These are phyloP conservation scores for Imbricaverruca yamaguchii DNA, from an alignment of 2,888 invertebrate genomes.

Conservation along the genomic window DNA sequence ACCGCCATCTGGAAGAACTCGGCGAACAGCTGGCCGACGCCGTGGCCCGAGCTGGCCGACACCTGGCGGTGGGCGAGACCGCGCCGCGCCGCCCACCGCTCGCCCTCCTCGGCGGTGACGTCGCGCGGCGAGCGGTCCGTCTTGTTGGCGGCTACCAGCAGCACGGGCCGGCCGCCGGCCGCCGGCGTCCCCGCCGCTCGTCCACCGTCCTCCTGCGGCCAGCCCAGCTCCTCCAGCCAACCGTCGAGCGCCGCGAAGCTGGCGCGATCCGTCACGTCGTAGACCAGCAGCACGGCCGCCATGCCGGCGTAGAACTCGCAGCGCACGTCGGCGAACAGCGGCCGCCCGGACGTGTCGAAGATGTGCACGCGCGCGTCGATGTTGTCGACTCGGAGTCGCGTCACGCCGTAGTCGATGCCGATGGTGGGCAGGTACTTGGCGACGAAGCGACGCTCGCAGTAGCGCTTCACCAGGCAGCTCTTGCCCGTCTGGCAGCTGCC, in stretches of 20 bases:
- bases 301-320: slow-evolving; percentile 38
- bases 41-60: neutral
- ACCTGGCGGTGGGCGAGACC: neutral
- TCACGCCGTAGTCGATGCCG: slow-evolving; percentile 47
- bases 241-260: slow-evolving; percentile 43
- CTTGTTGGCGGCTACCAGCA: slow-evolving; percentile 26
- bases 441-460: slow-evolving; percentile 46
- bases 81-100: neutral
- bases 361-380: slow-evolving; percentile 34
- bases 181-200: neutral
- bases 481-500: slow-evolving; percentile 19
- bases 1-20: slow-evolving; percentile 16
- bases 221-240: slow-evolving; percentile 42
- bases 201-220: neutral
- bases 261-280: slow-evolving; percentile 41
- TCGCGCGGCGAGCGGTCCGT: slow-evolving; percentile 5
- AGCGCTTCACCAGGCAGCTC: slow-evolving; percentile 37
- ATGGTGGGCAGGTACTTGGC: slow-evolving; percentile 45
- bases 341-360: slow-evolving; percentile 35
- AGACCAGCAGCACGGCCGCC: slow-evolving; percentile 44
- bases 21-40: neutral
- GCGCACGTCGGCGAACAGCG: slow-evolving; percentile 34
- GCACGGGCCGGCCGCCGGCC: neutral
- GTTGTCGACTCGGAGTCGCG: slow-evolving; percentile 35
- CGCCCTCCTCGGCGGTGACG: neutral